phyloP scores from a whole-genome alignment of 37 sponge, comb jelly and placozoan species.

The Haliclona indistincta region DNA sequence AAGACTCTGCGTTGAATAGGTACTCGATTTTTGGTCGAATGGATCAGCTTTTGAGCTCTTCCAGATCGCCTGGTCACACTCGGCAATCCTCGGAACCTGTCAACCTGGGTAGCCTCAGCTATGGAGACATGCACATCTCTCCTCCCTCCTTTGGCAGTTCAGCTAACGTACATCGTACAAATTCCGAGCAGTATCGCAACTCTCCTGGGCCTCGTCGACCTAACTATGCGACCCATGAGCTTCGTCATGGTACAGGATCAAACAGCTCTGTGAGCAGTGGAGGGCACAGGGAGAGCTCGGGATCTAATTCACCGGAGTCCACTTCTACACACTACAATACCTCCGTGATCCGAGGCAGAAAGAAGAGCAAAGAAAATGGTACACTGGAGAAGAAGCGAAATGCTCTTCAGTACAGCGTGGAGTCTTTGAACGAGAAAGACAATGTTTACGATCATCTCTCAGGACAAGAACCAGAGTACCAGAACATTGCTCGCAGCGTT shows the following conservation, averaged over 20 bases:
- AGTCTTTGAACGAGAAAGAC: neutral
- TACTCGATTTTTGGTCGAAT: conserved; percentile 10
- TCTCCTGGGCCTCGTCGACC: conserved; percentile 2
- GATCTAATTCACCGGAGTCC: no score
- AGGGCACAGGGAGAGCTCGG: neutral
- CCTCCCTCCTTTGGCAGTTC: neutral
- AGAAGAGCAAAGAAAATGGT: neutral
- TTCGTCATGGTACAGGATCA: neutral
- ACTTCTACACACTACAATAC: conserved; percentile 7
- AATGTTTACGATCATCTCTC: no score
- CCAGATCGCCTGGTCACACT: neutral
- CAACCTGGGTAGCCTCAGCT: neutral
- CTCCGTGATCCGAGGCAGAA: neutral
- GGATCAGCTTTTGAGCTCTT: neutral
- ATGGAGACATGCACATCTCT: neutral
- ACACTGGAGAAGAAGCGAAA: neutral
- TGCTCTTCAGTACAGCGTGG: conserved; percentile 7
- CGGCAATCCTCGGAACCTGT: conserved; percentile 7
- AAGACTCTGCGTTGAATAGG: neutral
- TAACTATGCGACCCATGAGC: neutral
- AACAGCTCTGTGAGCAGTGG: neutral
- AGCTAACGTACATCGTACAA: neutral
- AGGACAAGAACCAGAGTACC: no score
- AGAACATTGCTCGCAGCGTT: no score
- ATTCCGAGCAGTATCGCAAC: neutral